phyloP scores from a whole-genome alignment of 2,797 vertebrate genomes.

The Paratrypauchen microcephalus region DNA sequence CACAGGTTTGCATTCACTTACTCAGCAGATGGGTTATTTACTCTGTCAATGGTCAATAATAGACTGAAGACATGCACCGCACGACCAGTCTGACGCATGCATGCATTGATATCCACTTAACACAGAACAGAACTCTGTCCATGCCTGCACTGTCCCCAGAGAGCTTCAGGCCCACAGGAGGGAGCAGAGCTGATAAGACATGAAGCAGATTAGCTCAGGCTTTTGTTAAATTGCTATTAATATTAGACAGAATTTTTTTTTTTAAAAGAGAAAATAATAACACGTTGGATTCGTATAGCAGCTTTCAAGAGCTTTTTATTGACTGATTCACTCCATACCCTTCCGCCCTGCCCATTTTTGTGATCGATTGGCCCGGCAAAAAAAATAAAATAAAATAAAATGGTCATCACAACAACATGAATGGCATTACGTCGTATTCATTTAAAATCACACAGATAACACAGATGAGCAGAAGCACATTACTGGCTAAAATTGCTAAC shows the following conservation, averaged over 20 bases:
- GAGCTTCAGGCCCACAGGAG: neutral
- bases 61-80: neutral
- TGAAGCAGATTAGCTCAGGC: neutral
- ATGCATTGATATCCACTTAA: constrained; percentile 2
- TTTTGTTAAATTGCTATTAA: neutral
- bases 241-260: neutral
- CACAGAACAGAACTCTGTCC: constrained; percentile 1
- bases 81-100: neutral
- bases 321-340: no score
- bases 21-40: neutral
- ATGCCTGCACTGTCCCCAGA: neutral
- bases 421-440: no score
- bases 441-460: no score
- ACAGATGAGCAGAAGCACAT: no score
- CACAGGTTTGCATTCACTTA: neutral
- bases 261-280: no score
- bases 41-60: neutral
- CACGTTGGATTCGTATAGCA: no score
- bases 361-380: no score
- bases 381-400: no score
- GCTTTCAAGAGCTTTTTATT: no score
- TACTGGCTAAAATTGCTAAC: no score
- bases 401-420: no score
- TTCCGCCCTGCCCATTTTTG: no score
- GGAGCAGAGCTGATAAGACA: neutral